phyloP scores from a whole-genome alignment of 2,888 invertebrate species.

The Cacoxenus indagator region DNA sequence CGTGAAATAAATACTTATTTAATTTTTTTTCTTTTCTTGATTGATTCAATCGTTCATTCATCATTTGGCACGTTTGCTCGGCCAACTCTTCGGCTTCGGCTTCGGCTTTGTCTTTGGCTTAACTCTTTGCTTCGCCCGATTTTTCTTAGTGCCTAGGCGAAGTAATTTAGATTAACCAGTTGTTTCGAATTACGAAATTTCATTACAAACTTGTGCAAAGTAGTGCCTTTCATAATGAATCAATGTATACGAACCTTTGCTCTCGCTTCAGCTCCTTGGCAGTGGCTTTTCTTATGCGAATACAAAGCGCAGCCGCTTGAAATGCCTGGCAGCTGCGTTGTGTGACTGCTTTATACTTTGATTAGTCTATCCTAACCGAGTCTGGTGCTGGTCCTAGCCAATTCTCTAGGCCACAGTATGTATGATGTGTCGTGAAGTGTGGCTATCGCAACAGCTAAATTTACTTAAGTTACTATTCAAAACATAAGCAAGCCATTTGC shows the following conservation, averaged over 20 bases:
- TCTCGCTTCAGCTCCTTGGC: slow-evolving; percentile 13
- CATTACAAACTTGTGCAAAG: slow-evolving; percentile 43
- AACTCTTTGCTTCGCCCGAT: slow-evolving; percentile 31
- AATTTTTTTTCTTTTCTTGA: background rate
- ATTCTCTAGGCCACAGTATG: too few relatives aligned
- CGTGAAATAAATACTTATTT: background rate
- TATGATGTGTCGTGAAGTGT: too few relatives aligned
- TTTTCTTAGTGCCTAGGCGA: slow-evolving; percentile 1
- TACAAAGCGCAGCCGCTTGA: background rate
- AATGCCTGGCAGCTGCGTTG: background rate
- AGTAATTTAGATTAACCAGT: slow-evolving; percentile 43
- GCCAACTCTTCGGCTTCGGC: background rate
- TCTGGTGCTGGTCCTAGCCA: too few relatives aligned
- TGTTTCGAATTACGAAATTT: slow-evolving; percentile 47
- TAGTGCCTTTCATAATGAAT: background rate
- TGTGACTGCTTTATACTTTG: too few relatives aligned
- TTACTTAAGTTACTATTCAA: too few relatives aligned
- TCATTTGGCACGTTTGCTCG: too few relatives aligned
- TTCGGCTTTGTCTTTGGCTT: slow-evolving; percentile 9
- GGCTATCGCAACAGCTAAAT: too few relatives aligned
- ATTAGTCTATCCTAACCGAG: too few relatives aligned
- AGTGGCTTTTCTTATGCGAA: background rate
- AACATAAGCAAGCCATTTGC: too few relatives aligned
- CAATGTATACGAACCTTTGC: slow-evolving; percentile 41
- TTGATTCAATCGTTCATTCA: slow-evolving; percentile 30